Conservation (phyloP, 2,797 vertebrate genomes). For the Eleutherodactylus coqui region DNA sequence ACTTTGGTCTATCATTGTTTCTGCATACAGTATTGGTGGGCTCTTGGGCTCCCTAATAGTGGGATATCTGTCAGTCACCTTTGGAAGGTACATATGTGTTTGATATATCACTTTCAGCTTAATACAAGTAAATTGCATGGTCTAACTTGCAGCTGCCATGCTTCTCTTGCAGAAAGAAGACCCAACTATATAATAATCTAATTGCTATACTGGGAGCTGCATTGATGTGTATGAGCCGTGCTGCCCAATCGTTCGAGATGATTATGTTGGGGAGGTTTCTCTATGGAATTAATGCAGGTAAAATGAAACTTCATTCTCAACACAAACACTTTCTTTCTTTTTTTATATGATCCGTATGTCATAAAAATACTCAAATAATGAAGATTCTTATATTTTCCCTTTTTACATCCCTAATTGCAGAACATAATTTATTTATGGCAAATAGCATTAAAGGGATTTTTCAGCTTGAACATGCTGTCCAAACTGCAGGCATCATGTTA, state of each 20-base stretch:
- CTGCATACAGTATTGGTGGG: conserved; percentile 77
- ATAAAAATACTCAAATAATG: neutral
- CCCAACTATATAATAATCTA: conserved; percentile 74
- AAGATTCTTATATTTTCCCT: too few relatives aligned
- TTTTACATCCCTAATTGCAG: too few relatives aligned
- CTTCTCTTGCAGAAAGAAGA: conserved; percentile 77
- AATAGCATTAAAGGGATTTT: too few relatives aligned
- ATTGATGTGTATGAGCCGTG: conserved; percentile 78
- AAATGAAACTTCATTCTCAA: neutral
- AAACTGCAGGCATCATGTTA: too few relatives aligned
- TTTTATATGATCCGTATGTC: neutral
- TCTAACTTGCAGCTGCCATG: neutral
- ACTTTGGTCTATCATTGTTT: conserved; percentile 83
- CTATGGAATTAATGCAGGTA: conserved; percentile 79
- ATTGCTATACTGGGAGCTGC: conserved; percentile 71
- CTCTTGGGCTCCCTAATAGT: conserved; percentile 75
- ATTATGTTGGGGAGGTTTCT: conserved; percentile 80
- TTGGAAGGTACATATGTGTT: conserved; percentile 79
- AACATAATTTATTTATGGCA: too few relatives aligned
- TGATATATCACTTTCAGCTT: neutral
- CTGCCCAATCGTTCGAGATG: conserved; percentile 82
- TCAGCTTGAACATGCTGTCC: too few relatives aligned
- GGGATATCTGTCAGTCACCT: conserved; percentile 69
- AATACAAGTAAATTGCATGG: neutral
- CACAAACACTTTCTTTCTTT: neutral